Evolutionary conservation across 2,113 vertebrate species (phyloP).

Genomic region (Ammodytes marinus): DNA sequence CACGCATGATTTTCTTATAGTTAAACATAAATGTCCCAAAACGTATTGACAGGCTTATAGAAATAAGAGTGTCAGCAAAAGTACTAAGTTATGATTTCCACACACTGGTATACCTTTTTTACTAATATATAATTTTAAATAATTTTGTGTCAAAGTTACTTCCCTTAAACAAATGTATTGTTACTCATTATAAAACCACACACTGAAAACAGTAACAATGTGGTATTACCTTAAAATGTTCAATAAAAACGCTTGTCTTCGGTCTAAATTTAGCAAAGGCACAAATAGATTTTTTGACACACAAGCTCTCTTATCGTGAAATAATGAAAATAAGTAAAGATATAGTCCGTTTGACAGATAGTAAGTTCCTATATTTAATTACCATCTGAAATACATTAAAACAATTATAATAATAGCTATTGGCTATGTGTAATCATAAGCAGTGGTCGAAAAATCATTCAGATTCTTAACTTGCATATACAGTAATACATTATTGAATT

Average conservation of each 20-base stretch:
- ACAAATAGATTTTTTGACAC: slow-evolving; percentile 46
- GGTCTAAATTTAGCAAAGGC: slow-evolving; percentile 52
- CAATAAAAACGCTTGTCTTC: background rate
- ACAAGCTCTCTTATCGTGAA: slow-evolving; percentile 20
- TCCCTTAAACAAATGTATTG: background rate
- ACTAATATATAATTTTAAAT: background rate
- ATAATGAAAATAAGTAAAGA: slow-evolving; percentile 14
- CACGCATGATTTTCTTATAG: slow-evolving; percentile 8
- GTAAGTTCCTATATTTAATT: background rate
- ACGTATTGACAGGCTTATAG: background rate
- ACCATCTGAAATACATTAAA: background rate
- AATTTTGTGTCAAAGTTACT: background rate
- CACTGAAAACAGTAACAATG: background rate
- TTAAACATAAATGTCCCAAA: background rate
- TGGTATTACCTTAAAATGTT: background rate
- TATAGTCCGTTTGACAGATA: background rate
- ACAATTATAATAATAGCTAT: background rate
- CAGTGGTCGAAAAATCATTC: background rate
- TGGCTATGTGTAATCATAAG: background rate
- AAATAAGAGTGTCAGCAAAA: background rate
- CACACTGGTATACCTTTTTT: background rate
- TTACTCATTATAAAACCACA: background rate
- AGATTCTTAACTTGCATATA: background rate
- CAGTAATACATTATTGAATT: background rate
- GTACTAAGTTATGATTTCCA: background rate